Conservation (phyloP, 2,888 invertebrate species). For the Ptychoptera contaminata region DNA sequence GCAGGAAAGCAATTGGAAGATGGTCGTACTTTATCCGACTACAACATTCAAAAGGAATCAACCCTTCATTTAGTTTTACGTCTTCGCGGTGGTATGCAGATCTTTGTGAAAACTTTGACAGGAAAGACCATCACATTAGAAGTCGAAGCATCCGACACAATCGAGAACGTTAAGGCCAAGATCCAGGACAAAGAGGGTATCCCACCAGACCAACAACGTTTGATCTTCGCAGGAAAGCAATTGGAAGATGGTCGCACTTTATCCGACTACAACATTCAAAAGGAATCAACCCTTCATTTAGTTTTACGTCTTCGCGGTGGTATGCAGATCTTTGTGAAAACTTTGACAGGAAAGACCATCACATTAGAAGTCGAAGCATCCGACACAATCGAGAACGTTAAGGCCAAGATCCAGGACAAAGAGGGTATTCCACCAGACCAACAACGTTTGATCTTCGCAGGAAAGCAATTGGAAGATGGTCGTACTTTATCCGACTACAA, state of each 20-base stretch:
- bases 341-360: slow-evolving; percentile 88
- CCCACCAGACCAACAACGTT: slow-evolving; percentile 77
- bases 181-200: slow-evolving; percentile 87
- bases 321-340: slow-evolving; percentile 97
- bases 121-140: slow-evolving; percentile 88
- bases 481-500: slow-evolving; percentile 87
- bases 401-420: slow-evolving; percentile 82
- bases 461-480: slow-evolving; percentile 91
- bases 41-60: slow-evolving; percentile 90
- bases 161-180: slow-evolving; percentile 89
- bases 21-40: slow-evolving; percentile 81
- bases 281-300: slow-evolving; percentile 88
- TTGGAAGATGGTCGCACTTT: slow-evolving; percentile 86
- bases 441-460: slow-evolving; percentile 84
- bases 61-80: slow-evolving; percentile 89
- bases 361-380: slow-evolving; percentile 86
- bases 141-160: slow-evolving; percentile 84
- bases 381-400: slow-evolving; percentile 91
- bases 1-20: slow-evolving; percentile 91
- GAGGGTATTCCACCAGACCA: slow-evolving; percentile 79
- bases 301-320: slow-evolving; percentile 87
- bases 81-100: slow-evolving; percentile 93
- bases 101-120: slow-evolving; percentile 89
- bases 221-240: slow-evolving; percentile 89
- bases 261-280: slow-evolving; percentile 87